Base-by-base conservation (phyloP, 2,113 vertebrate species). In the Corvus hawaiiensis region DNA sequence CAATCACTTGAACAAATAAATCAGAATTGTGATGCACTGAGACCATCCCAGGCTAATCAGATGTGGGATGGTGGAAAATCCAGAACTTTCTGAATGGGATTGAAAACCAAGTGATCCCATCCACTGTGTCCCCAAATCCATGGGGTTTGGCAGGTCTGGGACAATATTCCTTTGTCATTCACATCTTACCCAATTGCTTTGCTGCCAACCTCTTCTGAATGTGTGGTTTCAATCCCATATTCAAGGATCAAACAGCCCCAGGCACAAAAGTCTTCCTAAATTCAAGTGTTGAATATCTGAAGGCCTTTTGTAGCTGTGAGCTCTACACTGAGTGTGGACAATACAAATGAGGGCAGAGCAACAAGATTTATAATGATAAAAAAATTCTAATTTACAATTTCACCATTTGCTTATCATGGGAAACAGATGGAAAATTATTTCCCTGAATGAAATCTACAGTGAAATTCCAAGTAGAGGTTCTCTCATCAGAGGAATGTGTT, bases 51-150 rank as follows among this genome's bases (percentile, higher is more conserved):
- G 19, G 9, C 44, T 68, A 52, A 1, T 43, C 48, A 75, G 32
- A 9, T n/a, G 46, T 3, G 10, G 3, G 8, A 51, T 4, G 33
- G 16, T 16, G 27, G 35, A 48, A 81, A 84, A 55, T 16, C 24
- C 17, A 78, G 24, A 84, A 37, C 17, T 13, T 33, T 58, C 2
- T 27, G 26, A 54, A 24, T 9, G 21, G 28, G 41, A 87, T 3
- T 59, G 39, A 79, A 49, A 77, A 44, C 1, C 0, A 5, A 52
- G 35, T 9, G 18, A 49, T 27, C 35, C 33, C 27, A 49, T 1
- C 14, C 1, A 0, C n/a, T 2, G 13, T 13, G 41, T 12, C 16
- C 37, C 81, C 44, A 69, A n/a, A 44, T 67, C 62, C 2, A 1
- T 64, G 33, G 2, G 11, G 23, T 52, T 64, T 83, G 10, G 37